Base-by-base conservation (phyloP, 2,113 vertebrate species). In the Actinemys pallida region DNA sequence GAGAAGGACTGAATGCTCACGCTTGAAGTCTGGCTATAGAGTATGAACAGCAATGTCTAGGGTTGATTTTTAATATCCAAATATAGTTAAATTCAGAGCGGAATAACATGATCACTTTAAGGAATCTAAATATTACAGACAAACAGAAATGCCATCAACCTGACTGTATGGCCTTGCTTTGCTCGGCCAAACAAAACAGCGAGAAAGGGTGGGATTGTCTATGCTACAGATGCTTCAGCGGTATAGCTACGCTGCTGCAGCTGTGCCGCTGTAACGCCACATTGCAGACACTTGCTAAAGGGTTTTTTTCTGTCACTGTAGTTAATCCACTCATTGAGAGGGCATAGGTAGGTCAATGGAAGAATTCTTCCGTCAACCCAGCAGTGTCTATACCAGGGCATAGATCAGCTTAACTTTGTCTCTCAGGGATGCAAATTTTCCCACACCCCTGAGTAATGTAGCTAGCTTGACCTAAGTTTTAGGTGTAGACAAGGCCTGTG, bases 151-250 rank as follows among this genome's bases (percentile, higher is more conserved):
- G 27, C 0, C 0, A 83, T 3, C 69, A 87, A 39, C 8, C n/a
- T 0, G 0, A 88, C 47, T 39, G 24, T 39, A 57, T 90, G 47
- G 42, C 57, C 50, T 84, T 13, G 2, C 57, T 72, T 76, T 39
- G 42, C 69, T 25, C 57, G 83, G 3, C 6, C 1, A 19, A 83
- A 56, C 19, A 39, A 72, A 72, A 22, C 19, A 39, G 17, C 8
- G n/a, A 72, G 65, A 39, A 20, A 72, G 8, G 20, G 65, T 22
- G 19, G 35, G 65, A 9, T 72, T 39, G 65, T 72, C 65, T 72
- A 72, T 10, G 10, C n/a, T 72, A 72, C n/a, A 39, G 65, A 72
- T n/a, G 17, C n/a, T 72, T 39, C 19, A 22, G 65, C 4, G 3
- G 65, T 20, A 72, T 72, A n/a, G 35, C n/a, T 72, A 22, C 20